Evolutionary conservation across 2,888 invertebrate genomes (phyloP), one percentile per base, ranked within the genome.

Genomic region (Vesta saturnalis): DNA sequence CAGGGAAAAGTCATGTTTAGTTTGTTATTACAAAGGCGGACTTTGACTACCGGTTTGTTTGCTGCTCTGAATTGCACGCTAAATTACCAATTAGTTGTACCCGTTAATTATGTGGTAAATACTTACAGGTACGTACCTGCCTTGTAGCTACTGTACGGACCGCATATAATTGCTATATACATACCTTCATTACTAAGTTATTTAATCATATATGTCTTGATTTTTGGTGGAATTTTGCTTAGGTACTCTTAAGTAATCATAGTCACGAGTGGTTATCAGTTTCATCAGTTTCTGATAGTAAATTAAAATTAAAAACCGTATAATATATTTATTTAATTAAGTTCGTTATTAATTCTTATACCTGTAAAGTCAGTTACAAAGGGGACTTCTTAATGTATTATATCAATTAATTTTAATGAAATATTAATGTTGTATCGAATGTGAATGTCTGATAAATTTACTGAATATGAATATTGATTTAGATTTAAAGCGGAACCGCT

Each of bases 81-180:
- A 77, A 77, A 78, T 78, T 78, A 78, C 76, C 78, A 77, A 78
- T 78, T 78, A 78, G 75, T 73, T 74, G 72, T 75, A 77, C 72
- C 77, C 73, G 76, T 73, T 78, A 78, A 78, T 78, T 78, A 78
- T 77, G 68, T 73, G 66, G 71, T 75, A 74, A 75, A 72, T 70
- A 69, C 69, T 66, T 69, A 64, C 66, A 71, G 65, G 64, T 72
- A 67, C 70, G 59, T 67, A 63, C 49, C 59, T 59, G 58, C 69
- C 49, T 52, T 52, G 52, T 52, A 52, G 74, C 72, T 72, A 72
- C 74, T 65, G 71, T 69, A 15, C 56, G 19, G 15, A 52, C 19
- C 19, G 63, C 68, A 57, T 64, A 56, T 62, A 69, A 69, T 69
- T 69, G 69, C 54, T 62, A 57, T 65, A 49, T 68, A n/a, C n/a